phyloP scores from a whole-genome alignment of 2,797 vertebrate species.

The Danio aesculapii region DNA sequence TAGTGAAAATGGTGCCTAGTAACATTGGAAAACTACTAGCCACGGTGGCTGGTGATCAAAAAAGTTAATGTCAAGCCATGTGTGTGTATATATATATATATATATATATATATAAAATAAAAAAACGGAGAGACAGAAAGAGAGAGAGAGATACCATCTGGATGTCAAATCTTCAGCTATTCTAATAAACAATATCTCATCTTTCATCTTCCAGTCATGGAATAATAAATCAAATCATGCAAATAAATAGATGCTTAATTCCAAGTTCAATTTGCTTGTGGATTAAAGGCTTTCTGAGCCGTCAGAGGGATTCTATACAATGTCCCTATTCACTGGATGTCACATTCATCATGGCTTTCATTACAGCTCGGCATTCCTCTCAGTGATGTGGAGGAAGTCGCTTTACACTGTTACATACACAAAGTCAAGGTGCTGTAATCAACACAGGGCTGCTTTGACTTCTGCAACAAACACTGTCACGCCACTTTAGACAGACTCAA shows the following conservation, averaged over 20 bases:
- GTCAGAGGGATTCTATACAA: conserved; percentile 44
- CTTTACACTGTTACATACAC: conserved; percentile 26
- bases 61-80: too few species aligned
- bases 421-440: conserved; percentile 35
- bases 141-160: conserved; percentile 28
- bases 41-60: too few species aligned
- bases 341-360: conserved; percentile 56
- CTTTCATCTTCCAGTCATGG: conserved; percentile 29
- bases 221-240: conserved; percentile 55
- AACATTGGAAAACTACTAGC: too few species aligned
- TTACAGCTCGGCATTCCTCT: conserved; percentile 34
- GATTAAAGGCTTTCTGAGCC: conserved; percentile 51
- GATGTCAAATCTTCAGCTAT: conserved; percentile 36
- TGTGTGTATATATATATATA: too few species aligned
- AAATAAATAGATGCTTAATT: conserved; percentile 56
- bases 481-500: neutral
- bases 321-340: conserved; percentile 44
- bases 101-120: too few species aligned
- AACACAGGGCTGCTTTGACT: conserved; percentile 21
- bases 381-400: conserved; percentile 42
- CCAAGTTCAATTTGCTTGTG: conserved; percentile 46
- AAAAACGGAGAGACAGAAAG: neutral
- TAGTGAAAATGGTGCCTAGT: too few species aligned
- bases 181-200: conserved; percentile 38
- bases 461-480: neutral